Percentiles rank a stretch among this genome's conserved stretches.
phyloP scores from a whole-genome alignment of 2,113 vertebrate genomes.

The Argyrosomus japonicus region DNA sequence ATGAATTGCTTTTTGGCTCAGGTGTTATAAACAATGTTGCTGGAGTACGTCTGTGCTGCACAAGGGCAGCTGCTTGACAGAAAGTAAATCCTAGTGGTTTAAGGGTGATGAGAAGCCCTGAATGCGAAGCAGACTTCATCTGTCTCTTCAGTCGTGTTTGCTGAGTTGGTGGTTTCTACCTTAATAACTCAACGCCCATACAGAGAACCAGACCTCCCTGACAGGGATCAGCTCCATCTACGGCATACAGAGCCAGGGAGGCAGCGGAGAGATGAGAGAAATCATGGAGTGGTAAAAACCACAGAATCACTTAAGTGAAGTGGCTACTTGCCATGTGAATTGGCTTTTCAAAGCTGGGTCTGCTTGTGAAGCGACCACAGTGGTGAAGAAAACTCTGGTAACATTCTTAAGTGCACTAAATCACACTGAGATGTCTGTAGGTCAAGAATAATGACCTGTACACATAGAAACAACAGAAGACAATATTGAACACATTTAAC shows the following conservation, averaged over 20 bases:
- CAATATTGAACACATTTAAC: constrained; percentile 18
- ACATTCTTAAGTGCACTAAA: neutral
- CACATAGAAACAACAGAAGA: constrained; percentile 6
- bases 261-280: constrained; percentile 27
- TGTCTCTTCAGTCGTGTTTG: constrained; percentile 72
- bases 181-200: constrained; percentile 66
- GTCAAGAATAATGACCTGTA: constrained; percentile 17
- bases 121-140: constrained; percentile 66
- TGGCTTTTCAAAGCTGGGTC: constrained; percentile 21
- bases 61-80: constrained; percentile 46
- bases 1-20: constrained; percentile 10
- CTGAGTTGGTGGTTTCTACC: constrained; percentile 69
- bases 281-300: constrained; percentile 26
- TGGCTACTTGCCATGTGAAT: constrained; percentile 30
- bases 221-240: constrained; percentile 60
- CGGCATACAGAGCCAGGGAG: neutral
- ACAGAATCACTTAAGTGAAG: constrained; percentile 43
- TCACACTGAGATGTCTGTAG: neutral
- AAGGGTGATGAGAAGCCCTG: constrained; percentile 67
- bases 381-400: neutral
- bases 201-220: constrained; percentile 50
- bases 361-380: neutral
- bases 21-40: constrained; percentile 18
- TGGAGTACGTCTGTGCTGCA: neutral
- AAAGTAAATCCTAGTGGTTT: constrained; percentile 65